phyloP scores from a whole-genome alignment of 2,797 vertebrate genomes.

The Mormyrops boulengeri region DNA sequence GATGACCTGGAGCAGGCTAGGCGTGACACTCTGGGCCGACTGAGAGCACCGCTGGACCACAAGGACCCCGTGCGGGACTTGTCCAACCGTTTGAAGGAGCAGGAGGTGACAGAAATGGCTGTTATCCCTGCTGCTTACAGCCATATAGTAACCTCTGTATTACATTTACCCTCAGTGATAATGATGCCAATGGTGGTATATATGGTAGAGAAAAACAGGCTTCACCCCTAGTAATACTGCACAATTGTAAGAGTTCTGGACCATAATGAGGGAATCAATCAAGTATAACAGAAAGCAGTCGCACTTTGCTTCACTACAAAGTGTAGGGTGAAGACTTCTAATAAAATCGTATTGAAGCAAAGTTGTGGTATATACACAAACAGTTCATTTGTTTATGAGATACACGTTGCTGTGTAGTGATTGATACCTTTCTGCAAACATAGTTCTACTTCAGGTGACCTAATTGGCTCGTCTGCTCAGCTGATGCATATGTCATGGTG shows the following conservation, averaged over 20 bases:
- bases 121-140: neutral
- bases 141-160: neutral
- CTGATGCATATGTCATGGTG: neutral
- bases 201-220: neutral
- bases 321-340: neutral
- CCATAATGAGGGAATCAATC: neutral
- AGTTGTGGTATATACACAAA: neutral
- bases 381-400: neutral
- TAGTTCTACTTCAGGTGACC: neutral
- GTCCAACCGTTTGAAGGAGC: constrained; percentile 61
- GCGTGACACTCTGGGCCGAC: constrained; percentile 59
- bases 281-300: neutral
- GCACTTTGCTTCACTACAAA: neutral
- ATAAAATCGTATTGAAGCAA: neutral
- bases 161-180: neutral
- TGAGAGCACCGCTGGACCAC: constrained; percentile 68
- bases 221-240: neutral
- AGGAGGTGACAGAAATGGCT: constrained; percentile 60
- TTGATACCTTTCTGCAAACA: neutral
- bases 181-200: neutral
- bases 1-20: constrained; percentile 62
- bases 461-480: neutral
- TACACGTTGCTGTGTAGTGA: neutral
- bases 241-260: neutral
- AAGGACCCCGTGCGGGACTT: constrained; percentile 65